Evolutionary conservation across 2,113 vertebrate genomes (phyloP).

Genomic region (Hippocampus barbouri): DNA sequence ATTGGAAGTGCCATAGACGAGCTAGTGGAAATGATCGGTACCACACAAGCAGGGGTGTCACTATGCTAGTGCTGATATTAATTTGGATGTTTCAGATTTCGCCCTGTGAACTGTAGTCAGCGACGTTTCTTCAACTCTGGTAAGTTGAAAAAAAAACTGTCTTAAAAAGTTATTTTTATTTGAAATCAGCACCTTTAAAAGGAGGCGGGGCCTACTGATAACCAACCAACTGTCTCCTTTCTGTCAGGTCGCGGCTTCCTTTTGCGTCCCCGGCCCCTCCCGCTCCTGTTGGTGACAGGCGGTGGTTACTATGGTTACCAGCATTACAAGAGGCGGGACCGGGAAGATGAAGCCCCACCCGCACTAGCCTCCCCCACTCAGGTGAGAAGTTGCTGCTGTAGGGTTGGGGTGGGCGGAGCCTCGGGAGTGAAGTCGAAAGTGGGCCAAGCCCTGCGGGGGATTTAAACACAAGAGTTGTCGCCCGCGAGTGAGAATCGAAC

Average conservation of each 20-base stretch:
- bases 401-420: background rate
- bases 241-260: constrained; percentile 30
- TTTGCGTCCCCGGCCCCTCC: constrained; percentile 35
- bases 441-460: background rate
- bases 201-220: background rate
- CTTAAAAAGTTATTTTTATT: background rate
- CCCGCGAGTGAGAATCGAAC: background rate
- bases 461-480: constrained; percentile 4
- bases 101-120: constrained; percentile 14
- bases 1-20: background rate
- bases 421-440: background rate
- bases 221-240: constrained; percentile 13
- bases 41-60: background rate
- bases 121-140: constrained; percentile 26
- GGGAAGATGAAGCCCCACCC: constrained; percentile 13
- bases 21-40: background rate
- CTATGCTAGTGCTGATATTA: constrained; percentile 1
- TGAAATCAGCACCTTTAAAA: background rate
- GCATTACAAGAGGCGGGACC: constrained; percentile 30
- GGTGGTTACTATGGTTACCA: constrained; percentile 59
- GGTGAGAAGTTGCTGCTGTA: constrained; percentile 12
- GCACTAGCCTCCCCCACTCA: constrained; percentile 47
- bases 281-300: constrained; percentile 48
- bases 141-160: constrained; percentile 8
- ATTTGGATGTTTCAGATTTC: constrained; percentile 22